Conservation (phyloP, 2,888 invertebrate species). For the Lasioglossum leucozonium region DNA sequence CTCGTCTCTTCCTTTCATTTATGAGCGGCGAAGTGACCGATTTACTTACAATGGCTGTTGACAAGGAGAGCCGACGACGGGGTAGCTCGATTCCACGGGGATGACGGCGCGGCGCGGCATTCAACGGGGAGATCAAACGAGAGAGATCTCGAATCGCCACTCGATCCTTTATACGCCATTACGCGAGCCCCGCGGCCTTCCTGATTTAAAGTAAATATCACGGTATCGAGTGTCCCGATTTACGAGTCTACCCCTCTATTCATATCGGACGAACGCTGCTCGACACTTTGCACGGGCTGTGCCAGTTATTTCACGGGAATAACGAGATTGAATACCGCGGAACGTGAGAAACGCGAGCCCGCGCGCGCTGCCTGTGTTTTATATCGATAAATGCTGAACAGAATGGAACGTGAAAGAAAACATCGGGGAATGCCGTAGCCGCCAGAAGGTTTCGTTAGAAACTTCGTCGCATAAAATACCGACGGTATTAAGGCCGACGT, state of each 20-base stretch:
- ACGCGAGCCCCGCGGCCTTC: slow-evolving; percentile 15
- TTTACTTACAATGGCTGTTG: slow-evolving; percentile 81
- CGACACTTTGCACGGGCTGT: slow-evolving; percentile 27
- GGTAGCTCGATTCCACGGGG: slow-evolving; percentile 51
- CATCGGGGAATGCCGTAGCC: slow-evolving; percentile 58
- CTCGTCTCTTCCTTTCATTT: slow-evolving; percentile 73
- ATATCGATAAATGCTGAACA: slow-evolving; percentile 43
- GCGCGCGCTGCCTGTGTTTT: slow-evolving; percentile 15
- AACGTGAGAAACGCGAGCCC: slow-evolving; percentile 57
- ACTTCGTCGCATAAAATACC: slow-evolving; percentile 56
- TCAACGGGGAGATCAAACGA: slow-evolving; percentile 58
- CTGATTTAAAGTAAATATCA: slow-evolving; percentile 48
- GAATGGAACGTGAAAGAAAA: slow-evolving; percentile 61
- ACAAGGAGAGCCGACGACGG: slow-evolving; percentile 60
- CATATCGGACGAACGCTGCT: background rate
- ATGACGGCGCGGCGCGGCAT: background rate
- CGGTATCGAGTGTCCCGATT: slow-evolving; percentile 29
- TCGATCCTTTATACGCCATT: slow-evolving; percentile 57
- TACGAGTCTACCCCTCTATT: slow-evolving; percentile 40
- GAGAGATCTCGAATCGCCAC: slow-evolving; percentile 51
- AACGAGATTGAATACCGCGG: slow-evolving; percentile 13
- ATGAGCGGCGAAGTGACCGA: slow-evolving; percentile 81
- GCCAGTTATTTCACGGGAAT: slow-evolving; percentile 33
- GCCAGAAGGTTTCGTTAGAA: slow-evolving; percentile 69
- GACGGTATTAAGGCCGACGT: slow-evolving; percentile 68